These are phyloP conservation scores for Bruchidius siliquastri DNA, from an alignment of 2,888 invertebrate species.

Conservation along the genomic window DNA sequence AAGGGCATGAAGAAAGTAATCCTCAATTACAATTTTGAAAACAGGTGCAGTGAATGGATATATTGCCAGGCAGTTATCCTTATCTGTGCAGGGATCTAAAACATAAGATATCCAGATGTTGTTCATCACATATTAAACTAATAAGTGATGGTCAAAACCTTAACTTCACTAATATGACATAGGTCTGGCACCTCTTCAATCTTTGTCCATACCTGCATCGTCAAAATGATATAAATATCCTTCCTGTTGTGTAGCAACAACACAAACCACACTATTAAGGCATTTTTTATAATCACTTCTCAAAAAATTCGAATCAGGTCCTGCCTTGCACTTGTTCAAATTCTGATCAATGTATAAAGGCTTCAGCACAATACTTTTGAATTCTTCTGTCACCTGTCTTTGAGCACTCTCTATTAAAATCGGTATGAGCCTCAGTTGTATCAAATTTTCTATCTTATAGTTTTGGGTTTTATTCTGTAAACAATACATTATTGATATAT, in stretches of 20 bases:
- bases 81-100: constrained; percentile 30
- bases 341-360: constrained; percentile 47
- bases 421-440: constrained; percentile 49
- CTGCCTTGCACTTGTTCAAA: constrained; percentile 27
- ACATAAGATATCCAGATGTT: too few relatives aligned
- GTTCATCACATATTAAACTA: too few relatives aligned
- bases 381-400: constrained; percentile 49
- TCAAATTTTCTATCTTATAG: constrained; percentile 47
- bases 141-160: too few relatives aligned
- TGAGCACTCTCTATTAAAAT: constrained; percentile 43
- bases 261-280: constrained; percentile 58
- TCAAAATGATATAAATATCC: constrained; percentile 70
- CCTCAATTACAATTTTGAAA: constrained; percentile 61
- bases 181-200: too few relatives aligned
- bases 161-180: too few relatives aligned
- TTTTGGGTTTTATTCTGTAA: constrained; percentile 32
- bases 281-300: constrained; percentile 54
- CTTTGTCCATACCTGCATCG: constrained; percentile 45
- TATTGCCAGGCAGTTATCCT: constrained; percentile 55
- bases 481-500: too few relatives aligned
- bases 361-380: constrained; percentile 50
- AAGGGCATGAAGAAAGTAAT: constrained; percentile 66
- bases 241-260: constrained; percentile 62
- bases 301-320: constrained; percentile 31
- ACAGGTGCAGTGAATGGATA: constrained; percentile 72